Conservation (phyloP, 2,113 vertebrate species). For the Cariama cristata region DNA sequence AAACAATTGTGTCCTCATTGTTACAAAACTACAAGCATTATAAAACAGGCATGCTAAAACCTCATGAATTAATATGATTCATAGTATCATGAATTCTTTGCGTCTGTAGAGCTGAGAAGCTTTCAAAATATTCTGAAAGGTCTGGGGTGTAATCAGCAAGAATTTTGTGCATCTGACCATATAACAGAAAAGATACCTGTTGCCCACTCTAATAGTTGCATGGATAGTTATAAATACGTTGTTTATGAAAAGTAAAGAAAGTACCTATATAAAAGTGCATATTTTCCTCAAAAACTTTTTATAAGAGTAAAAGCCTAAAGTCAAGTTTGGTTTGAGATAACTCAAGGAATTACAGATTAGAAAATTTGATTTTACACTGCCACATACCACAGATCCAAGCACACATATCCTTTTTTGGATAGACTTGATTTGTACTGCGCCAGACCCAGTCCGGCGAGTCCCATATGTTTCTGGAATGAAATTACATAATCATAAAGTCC, state of each 20-base stretch:
- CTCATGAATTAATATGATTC: neutral
- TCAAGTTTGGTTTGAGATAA: neutral
- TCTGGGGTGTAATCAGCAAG: neutral
- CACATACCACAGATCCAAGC: neutral
- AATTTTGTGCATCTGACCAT: neutral
- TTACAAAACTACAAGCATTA: neutral
- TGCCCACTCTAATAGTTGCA: neutral
- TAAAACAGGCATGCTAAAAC: neutral
- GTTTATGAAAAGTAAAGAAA: neutral
- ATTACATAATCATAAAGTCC: neutral
- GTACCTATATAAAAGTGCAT: neutral
- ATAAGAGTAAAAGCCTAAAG: neutral
- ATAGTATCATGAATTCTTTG: neutral
- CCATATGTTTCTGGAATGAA: conserved; percentile 20
- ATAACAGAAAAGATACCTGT: neutral
- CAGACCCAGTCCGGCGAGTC: neutral
- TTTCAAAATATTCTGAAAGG: neutral
- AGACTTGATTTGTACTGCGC: neutral
- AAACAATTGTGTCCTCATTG: neutral
- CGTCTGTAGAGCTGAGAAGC: neutral
- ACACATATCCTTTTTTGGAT: neutral
- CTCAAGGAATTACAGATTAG: neutral
- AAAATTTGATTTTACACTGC: neutral
- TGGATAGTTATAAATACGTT: neutral
- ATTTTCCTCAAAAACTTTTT: neutral